phyloP scores from a whole-genome alignment of 1,140 invertebrate genomes.

The Platorchestia sp. region DNA sequence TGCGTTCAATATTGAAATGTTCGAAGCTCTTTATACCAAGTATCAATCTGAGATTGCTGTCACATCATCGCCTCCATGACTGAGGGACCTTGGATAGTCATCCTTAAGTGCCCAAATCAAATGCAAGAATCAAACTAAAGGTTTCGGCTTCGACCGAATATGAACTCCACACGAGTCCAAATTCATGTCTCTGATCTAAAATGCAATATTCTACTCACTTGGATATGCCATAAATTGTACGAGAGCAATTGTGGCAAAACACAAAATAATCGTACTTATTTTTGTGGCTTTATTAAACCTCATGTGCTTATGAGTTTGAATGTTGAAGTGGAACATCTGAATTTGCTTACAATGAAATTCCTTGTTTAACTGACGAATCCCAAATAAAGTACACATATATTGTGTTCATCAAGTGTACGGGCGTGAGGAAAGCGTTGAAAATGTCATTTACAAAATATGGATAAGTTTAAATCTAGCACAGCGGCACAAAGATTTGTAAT shows the following conservation, averaged over 20 bases:
- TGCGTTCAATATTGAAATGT: background rate
- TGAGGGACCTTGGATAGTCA: background rate
- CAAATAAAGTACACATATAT: background rate
- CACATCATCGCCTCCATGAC: too few species aligned
- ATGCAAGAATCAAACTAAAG: background rate
- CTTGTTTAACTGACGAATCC: background rate
- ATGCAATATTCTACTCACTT: background rate
- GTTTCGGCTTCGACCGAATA: too few species aligned
- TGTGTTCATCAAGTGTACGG: background rate
- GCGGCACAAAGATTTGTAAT: background rate
- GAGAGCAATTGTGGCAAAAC: background rate
- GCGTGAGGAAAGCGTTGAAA: background rate
- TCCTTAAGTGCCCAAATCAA: background rate
- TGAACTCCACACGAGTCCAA: too few species aligned
- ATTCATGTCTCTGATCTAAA: too few species aligned
- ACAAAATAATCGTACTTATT: background rate
- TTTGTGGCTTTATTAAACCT: background rate
- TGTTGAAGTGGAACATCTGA: background rate
- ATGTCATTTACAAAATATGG: background rate
- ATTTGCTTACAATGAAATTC: background rate
- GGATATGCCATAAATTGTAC: background rate
- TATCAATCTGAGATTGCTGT: background rate
- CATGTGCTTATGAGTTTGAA: background rate
- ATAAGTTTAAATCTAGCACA: background rate
- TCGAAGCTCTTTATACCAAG: background rate